These are phyloP conservation scores for Zootermopsis nevadensis DNA, from an alignment of 2,888 invertebrate species.

Conservation along the genomic window DNA sequence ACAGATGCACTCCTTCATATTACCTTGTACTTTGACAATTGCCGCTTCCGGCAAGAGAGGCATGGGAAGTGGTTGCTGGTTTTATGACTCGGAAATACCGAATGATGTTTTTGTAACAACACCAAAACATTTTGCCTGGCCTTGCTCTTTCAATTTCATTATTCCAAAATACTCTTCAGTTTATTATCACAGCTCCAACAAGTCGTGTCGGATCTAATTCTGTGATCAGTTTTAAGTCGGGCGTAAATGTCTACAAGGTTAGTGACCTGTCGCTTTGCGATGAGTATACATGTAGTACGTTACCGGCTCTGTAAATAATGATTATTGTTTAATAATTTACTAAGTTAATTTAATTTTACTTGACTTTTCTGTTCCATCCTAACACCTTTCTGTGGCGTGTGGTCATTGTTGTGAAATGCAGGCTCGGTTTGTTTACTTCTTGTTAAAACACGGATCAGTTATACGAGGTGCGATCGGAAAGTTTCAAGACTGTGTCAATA, in stretches of 20 bases:
- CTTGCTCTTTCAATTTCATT: background rate
- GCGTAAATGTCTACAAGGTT: background rate
- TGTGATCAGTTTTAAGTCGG: background rate
- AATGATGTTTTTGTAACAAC: too few species aligned
- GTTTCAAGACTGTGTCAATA: too few species aligned
- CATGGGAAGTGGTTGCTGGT: too few species aligned
- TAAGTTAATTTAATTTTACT: constrained; percentile 4
- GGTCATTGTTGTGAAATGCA: too few species aligned
- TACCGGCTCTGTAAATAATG: background rate
- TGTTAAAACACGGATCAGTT: too few species aligned
- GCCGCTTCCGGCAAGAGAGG: too few species aligned
- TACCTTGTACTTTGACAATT: too few species aligned
- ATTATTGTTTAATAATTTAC: background rate
- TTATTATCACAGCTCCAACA: background rate
- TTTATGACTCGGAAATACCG: too few species aligned
- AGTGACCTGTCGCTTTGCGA: background rate
- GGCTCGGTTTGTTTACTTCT: too few species aligned
- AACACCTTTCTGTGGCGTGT: background rate
- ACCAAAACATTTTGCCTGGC: too few species aligned
- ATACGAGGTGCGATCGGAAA: too few species aligned
- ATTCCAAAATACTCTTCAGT: background rate
- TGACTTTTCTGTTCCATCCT: background rate
- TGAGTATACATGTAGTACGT: background rate
- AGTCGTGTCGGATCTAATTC: background rate
- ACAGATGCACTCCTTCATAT: too few species aligned